phyloP scores from a whole-genome alignment of 2,888 invertebrate genomes.

The Iphiclides podalirius region DNA sequence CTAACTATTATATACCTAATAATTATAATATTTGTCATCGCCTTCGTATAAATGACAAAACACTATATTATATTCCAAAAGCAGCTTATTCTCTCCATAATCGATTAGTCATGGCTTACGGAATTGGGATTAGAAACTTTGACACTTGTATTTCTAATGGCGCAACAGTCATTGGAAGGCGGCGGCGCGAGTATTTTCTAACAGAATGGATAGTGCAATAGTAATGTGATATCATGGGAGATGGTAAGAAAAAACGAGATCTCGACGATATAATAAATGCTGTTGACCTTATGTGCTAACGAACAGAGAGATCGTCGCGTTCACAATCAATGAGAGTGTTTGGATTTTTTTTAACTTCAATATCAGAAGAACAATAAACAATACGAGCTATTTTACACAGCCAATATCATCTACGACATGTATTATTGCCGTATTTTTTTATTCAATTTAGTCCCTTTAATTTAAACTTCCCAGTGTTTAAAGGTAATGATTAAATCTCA shows the following conservation, averaged over 20 bases:
- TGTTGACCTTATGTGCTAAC: too few species aligned
- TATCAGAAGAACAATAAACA: too few species aligned
- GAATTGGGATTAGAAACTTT: slow-evolving; percentile 13
- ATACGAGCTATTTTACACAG: too few species aligned
- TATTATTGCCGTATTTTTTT: too few species aligned
- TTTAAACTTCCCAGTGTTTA: too few species aligned
- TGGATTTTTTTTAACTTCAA: too few species aligned
- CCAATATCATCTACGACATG: too few species aligned
- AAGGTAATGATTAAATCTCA: too few species aligned
- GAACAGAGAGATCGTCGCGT: too few species aligned
- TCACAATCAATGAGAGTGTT: too few species aligned
- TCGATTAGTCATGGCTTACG: slow-evolving; percentile 16
- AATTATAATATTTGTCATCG: slow-evolving; percentile 4
- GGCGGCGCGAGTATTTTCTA: not conserved
- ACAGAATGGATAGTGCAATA: slow-evolving; percentile 2
- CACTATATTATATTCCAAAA: slow-evolving; percentile 5
- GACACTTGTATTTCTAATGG: slow-evolving; percentile 10
- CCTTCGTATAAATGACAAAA: slow-evolving; percentile 3
- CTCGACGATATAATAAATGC: not conserved
- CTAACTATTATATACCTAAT: not conserved
- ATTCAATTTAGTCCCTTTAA: too few species aligned
- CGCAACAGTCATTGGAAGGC: slow-evolving; percentile 1
- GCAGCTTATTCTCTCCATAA: slow-evolving; percentile 11
- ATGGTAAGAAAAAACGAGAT: not conserved
- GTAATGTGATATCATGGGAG: not conserved